Base-by-base conservation (phyloP, 2,113 vertebrate species). In the Bos indicus region DNA sequence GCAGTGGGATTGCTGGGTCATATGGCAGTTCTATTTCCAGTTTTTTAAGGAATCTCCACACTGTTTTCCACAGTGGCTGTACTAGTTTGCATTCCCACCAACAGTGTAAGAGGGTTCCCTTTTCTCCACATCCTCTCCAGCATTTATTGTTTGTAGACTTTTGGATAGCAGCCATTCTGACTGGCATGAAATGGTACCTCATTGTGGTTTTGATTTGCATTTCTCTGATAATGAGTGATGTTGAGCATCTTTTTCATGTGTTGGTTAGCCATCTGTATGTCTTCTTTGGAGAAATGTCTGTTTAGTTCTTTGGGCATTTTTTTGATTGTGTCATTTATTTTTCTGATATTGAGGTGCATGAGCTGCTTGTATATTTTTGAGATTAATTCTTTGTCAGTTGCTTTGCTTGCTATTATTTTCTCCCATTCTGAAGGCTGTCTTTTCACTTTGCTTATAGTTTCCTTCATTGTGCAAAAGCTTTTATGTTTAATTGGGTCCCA, bases 401-500 rank as follows among this genome's bases (percentile, higher is more conserved):
- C n/a, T 36, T 33, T 12, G 4, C 9, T 71, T 71, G n/a, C 5
- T 21, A 11, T 71, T 71, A 21, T 71, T 71, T 71, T 71, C 17
- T 71, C 64, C 9, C 19, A 23, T 36, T 71, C 4, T 71, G n/a
- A 71, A 67, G 64, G 2, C 19, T 71, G 9, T 36, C 64, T 23
- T 71, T 71, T 71, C 64, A 71, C 9, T 5, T 71, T 71, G 64
- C 19, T 71, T 36, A 36, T 36, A 71, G 64, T 71, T 71, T 71
- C 19, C 19, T 71, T 36, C n/a, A 23, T 12, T 71, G 64, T 71
- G n/a, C 4, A 71, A 36, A 71, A 71, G n/a, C n/a, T 71, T 71
- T 71, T 71, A 36, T 0, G 0, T 71, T 71, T 71, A 71, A 36
- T 36, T 36, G 19, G 19, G 64, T 23, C n/a, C 9, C 9, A 36